A percentile compares a stretch with the other conserved stretches of the same genome.
These are phyloP conservation scores for Drosophila anomalipes DNA, from an alignment of 2,888 invertebrate genomes.

Conservation along the genomic window DNA sequence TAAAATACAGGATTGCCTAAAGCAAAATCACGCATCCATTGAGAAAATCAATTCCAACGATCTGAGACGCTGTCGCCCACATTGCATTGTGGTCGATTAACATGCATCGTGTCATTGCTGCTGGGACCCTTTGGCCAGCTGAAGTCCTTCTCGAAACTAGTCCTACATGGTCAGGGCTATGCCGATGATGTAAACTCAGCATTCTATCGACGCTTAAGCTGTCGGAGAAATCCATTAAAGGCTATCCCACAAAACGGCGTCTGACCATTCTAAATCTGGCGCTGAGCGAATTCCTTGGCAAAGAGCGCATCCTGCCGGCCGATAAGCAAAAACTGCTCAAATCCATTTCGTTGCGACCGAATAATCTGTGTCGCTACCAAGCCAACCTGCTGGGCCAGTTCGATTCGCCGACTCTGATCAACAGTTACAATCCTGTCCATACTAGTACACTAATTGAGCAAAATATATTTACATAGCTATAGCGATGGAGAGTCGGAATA, in stretches of 20 bases:
- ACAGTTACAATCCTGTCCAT: slow-evolving; percentile 88
- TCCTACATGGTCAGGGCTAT: slow-evolving; percentile 88
- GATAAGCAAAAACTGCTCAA: slow-evolving; percentile 89
- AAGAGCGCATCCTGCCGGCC: slow-evolving; percentile 84
- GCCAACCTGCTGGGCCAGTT: slow-evolving; percentile 86
- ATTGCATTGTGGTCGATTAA: slow-evolving; percentile 88
- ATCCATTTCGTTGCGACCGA: slow-evolving; percentile 88
- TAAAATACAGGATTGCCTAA: slow-evolving; percentile 84
- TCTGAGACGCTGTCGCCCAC: slow-evolving; percentile 87
- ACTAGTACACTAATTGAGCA: too few species aligned
- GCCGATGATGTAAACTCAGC: slow-evolving; percentile 87
- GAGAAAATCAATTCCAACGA: slow-evolving; percentile 70
- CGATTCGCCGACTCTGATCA: slow-evolving; percentile 91
- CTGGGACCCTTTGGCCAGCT: slow-evolving; percentile 86
- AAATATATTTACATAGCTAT: neutral
- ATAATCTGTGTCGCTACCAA: slow-evolving; percentile 88
- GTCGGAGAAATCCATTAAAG: slow-evolving; percentile 55
- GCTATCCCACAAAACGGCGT: slow-evolving; percentile 45
- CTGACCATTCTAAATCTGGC: slow-evolving; percentile 54
- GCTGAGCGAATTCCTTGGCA: slow-evolving; percentile 74
- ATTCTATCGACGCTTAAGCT: slow-evolving; percentile 58
- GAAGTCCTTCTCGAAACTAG: slow-evolving; percentile 83
- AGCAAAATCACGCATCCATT: slow-evolving; percentile 87
- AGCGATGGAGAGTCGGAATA: slow-evolving; percentile 95
- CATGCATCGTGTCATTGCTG: slow-evolving; percentile 86